A percentile compares a stretch with the other conserved stretches of the same genome.
Evolutionary conservation across 2,113 vertebrate genomes (phyloP).

Genomic region (Astatoreochromis straeleni): DNA sequence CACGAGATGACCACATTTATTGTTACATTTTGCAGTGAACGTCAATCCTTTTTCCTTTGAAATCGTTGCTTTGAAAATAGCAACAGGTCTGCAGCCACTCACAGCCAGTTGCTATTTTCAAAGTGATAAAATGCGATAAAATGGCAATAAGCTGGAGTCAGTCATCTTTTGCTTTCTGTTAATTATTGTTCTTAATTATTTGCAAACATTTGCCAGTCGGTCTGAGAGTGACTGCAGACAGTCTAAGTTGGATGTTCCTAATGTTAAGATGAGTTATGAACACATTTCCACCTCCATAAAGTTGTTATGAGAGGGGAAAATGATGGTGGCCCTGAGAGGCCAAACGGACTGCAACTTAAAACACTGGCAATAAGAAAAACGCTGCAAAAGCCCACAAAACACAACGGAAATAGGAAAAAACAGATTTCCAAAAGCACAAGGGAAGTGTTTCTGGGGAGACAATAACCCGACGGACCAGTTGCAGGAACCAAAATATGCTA

Average conservation of each 20-base stretch:
- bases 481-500: not conserved
- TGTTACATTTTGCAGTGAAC: not conserved
- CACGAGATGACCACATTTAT: not conserved
- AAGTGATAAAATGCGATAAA: not conserved
- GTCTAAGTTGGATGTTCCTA: not conserved
- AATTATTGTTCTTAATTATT: not conserved
- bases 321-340: not conserved
- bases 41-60: not conserved
- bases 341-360: not conserved
- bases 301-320: not conserved
- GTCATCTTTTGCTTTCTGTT: not conserved
- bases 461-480: not conserved
- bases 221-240: not conserved
- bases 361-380: fast-evolving
- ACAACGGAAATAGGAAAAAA: fast-evolving
- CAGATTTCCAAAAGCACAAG: fast-evolving
- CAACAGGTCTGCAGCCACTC: not conserved
- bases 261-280: not conserved
- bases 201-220: not conserved
- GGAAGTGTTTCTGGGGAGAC: not conserved
- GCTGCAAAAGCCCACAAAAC: not conserved
- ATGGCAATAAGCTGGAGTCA: not conserved
- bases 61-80: fast-evolving
- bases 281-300: not conserved
- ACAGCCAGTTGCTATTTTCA: fast-evolving